These are phyloP conservation scores for Eupithecia pulchellata DNA, from an alignment of 2,888 invertebrate species.

Conservation along the genomic window DNA sequence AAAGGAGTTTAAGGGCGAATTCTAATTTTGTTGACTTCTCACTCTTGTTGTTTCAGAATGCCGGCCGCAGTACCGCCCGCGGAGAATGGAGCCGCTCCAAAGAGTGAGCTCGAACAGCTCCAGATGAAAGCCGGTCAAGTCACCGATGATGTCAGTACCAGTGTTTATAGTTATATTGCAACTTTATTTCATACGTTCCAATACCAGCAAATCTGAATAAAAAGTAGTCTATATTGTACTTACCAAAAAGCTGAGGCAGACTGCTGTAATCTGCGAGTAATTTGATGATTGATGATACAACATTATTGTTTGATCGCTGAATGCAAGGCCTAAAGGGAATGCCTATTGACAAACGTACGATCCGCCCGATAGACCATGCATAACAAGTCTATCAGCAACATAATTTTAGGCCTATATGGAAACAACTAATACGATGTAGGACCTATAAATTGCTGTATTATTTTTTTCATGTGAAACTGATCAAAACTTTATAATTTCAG, in stretches of 20 bases:
- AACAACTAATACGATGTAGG: not conserved
- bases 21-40: not conserved
- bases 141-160: slow-evolving; percentile 92
- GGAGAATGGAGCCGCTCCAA: slow-evolving; percentile 87
- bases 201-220: not conserved
- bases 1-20: not conserved
- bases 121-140: slow-evolving; percentile 93
- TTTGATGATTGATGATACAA: not conserved
- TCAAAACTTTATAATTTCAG: slow-evolving; percentile 84
- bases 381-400: not conserved
- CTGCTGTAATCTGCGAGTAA: not conserved
- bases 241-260: not conserved
- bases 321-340: not conserved
- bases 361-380: not conserved
- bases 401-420: not conserved
- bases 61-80: slow-evolving; percentile 86
- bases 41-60: slow-evolving; percentile 83
- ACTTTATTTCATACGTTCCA: not conserved
- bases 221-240: not conserved
- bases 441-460: not conserved
- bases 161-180: not conserved
- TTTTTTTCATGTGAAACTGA: not conserved
- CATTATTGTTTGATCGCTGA: not conserved
- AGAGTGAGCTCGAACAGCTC: slow-evolving; percentile 95
- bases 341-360: not conserved